These are phyloP conservation scores for Columbina picui DNA, from an alignment of 2,113 vertebrate genomes.

Conservation along the genomic window DNA sequence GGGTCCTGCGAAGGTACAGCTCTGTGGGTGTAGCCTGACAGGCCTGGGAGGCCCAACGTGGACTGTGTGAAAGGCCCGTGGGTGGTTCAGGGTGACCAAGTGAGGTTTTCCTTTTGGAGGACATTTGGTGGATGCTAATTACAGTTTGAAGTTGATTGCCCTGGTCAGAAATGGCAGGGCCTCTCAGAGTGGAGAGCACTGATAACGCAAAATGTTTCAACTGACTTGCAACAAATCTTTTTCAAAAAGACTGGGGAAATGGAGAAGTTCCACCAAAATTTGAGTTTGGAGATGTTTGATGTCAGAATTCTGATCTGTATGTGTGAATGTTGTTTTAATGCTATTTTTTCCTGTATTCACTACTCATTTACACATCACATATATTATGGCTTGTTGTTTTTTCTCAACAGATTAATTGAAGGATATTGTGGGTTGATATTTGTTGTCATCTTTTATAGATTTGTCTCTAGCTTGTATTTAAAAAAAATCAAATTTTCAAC, in stretches of 20 bases:
- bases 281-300: neutral
- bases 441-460: neutral
- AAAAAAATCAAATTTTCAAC: neutral
- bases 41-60: neutral
- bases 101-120: neutral
- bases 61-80: neutral
- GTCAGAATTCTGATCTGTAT: neutral
- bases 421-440: neutral
- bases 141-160: neutral
- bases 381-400: neutral
- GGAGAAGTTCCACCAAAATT: neutral
- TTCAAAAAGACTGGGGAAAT: neutral
- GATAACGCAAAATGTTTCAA: neutral
- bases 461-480: neutral
- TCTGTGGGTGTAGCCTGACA: rapidly evolving
- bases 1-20: neutral
- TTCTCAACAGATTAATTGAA: neutral
- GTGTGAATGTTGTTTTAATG: neutral
- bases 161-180: neutral
- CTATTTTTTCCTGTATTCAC: neutral
- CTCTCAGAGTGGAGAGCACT: neutral
- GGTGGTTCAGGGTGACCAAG: neutral
- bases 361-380: neutral
- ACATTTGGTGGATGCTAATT: neutral
- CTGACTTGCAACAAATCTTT: neutral